phyloP scores from a whole-genome alignment of 2,888 invertebrate species.

The Pandemis cinnamomeana region DNA sequence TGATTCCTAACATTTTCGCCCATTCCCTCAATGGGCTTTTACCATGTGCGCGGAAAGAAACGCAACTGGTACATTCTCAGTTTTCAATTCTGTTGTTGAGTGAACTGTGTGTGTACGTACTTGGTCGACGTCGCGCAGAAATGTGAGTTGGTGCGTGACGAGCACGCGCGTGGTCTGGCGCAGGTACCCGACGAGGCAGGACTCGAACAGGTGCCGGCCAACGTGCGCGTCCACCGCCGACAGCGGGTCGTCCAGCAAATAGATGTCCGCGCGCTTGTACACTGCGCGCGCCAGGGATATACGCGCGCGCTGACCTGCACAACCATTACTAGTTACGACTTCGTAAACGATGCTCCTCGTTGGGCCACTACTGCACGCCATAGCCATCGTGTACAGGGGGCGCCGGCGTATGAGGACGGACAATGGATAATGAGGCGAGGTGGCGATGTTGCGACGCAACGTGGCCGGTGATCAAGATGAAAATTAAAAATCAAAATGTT shows the following conservation, averaged over 20 bases:
- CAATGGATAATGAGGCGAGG: too few species aligned
- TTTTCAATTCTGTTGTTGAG: too few species aligned
- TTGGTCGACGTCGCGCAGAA: constrained; percentile 85
- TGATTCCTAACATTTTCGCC: too few species aligned
- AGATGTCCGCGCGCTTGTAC: constrained; percentile 93
- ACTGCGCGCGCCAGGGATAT: constrained; percentile 95
- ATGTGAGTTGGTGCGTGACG: constrained; percentile 91
- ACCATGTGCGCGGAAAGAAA: too few species aligned
- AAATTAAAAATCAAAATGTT: too few species aligned
- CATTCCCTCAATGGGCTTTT: too few species aligned
- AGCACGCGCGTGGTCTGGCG: constrained; percentile 89
- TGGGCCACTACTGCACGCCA: too few species aligned
- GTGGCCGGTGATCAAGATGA: too few species aligned
- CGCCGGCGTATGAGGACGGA: too few species aligned
- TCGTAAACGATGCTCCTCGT: background rate
- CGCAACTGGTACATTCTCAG: too few species aligned
- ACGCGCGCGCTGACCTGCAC: constrained; percentile 92
- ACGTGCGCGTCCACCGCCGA: constrained; percentile 97
- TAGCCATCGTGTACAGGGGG: too few species aligned
- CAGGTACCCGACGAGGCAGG: constrained; percentile 88
- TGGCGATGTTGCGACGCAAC: too few species aligned
- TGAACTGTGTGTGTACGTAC: constrained; percentile 49
- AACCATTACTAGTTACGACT: background rate
- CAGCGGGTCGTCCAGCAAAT: constrained; percentile 95
- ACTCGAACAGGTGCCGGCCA: constrained; percentile 94